Evolutionary conservation across 2,113 vertebrate species (phyloP).

Genomic region (Tiliqua scincoides): DNA sequence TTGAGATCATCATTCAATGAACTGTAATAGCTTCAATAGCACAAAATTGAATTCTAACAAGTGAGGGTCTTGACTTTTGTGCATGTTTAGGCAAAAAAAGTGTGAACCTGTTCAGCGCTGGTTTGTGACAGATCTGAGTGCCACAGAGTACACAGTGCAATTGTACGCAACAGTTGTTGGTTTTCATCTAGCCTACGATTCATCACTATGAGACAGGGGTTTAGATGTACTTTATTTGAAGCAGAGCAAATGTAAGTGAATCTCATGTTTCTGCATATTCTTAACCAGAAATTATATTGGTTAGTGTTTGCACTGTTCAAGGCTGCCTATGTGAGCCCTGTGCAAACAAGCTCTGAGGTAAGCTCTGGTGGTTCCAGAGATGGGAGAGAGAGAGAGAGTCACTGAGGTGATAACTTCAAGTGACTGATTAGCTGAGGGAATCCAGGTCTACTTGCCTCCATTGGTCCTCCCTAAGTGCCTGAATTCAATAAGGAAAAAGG

Average conservation of each 20-base stretch:
- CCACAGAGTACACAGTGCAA: constrained; percentile 12
- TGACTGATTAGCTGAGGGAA: no score
- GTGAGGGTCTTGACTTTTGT: constrained; percentile 71
- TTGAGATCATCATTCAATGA: constrained; percentile 76
- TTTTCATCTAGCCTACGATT: neutral
- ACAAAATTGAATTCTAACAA: constrained; percentile 77
- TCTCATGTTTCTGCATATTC: neutral
- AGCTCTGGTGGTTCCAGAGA: neutral
- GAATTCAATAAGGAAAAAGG: no score
- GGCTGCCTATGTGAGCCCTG: neutral
- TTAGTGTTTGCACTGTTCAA: neutral
- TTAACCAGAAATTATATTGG: neutral
- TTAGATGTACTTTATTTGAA: neutral
- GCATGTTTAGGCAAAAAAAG: constrained; percentile 46
- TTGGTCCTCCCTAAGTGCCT: no score
- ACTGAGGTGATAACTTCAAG: no score
- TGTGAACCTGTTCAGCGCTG: constrained; percentile 54
- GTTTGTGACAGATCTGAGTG: constrained; percentile 38
- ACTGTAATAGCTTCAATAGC: constrained; percentile 72
- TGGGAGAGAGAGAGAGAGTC: neutral
- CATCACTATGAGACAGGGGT: neutral
- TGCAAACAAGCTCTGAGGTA: no score
- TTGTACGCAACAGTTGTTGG: neutral
- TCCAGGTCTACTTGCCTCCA: no score
- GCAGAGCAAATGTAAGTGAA: neutral